Evolutionary conservation across 2,888 invertebrate genomes (phyloP).

Genomic region (Erebia epiphron): DNA sequence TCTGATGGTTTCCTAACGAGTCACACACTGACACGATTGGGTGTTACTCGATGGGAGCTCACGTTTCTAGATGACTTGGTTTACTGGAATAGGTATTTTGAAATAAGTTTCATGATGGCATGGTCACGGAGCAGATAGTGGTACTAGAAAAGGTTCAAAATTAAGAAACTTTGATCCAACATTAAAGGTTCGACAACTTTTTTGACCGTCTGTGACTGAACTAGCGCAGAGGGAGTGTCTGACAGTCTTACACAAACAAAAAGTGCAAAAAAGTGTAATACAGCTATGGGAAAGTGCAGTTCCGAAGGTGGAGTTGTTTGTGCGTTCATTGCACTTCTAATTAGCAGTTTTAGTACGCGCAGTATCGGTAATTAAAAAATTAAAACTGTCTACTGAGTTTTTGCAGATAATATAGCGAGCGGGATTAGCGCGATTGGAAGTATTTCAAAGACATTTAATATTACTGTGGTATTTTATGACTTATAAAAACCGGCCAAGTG

Average conservation of each 20-base stretch:
- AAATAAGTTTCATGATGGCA: not conserved
- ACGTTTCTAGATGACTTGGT: no score
- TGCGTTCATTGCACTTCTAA: slow-evolving; percentile 54
- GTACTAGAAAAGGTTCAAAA: not conserved
- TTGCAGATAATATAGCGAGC: no score
- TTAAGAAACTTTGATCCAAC: not conserved
- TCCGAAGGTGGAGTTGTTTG: slow-evolving; percentile 41
- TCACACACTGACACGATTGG: no score
- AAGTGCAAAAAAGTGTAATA: slow-evolving; percentile 33
- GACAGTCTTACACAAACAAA: slow-evolving; percentile 35
- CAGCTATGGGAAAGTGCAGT: slow-evolving; percentile 30
- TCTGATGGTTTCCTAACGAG: no score
- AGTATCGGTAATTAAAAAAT: not conserved
- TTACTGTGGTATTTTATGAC: no score
- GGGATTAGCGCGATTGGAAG: no score
- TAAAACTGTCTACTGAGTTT: no score
- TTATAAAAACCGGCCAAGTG: no score
- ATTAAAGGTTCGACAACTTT: not conserved
- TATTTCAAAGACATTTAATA: no score
- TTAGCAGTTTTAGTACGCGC: slow-evolving; percentile 47
- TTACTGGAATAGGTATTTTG: no score
- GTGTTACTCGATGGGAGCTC: no score
- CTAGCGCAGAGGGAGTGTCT: slow-evolving; percentile 17
- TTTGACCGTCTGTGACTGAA: not conserved
- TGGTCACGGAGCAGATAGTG: not conserved